A percentile compares a stretch with the other conserved stretches of the same genome.
These are phyloP conservation scores for Panthera leo DNA, from an alignment of 2,113 vertebrate genomes.

Conservation along the genomic window DNA sequence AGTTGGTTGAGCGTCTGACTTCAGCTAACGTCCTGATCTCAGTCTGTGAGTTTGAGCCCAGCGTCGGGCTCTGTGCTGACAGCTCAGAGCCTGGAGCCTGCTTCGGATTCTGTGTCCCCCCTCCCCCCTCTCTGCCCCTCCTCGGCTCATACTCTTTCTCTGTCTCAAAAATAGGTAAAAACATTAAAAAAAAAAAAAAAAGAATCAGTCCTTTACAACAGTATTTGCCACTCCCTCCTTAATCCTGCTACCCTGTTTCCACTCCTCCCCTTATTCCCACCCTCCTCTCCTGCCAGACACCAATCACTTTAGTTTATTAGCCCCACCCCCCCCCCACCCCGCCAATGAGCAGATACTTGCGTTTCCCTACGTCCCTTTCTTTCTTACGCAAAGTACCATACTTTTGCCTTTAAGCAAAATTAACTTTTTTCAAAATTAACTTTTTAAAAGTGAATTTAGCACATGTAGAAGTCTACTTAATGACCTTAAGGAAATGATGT, in stretches of 20 bases:
- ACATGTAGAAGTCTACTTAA: background rate
- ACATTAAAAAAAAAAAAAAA: too few relatives aligned
- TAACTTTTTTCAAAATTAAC: conserved; percentile 11
- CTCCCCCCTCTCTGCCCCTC: too few relatives aligned
- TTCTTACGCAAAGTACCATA: background rate
- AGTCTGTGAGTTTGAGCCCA: too few relatives aligned
- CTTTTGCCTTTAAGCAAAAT: background rate
- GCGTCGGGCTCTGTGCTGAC: too few relatives aligned
- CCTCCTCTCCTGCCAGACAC: background rate
- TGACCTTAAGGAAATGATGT: background rate
- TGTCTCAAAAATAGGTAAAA: too few relatives aligned
- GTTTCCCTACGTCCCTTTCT: background rate
- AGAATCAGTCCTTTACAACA: background rate
- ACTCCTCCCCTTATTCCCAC: background rate
- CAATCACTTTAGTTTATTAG: background rate
- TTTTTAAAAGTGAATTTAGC: background rate
- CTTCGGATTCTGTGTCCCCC: too few relatives aligned
- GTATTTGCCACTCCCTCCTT: background rate
- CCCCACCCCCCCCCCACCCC: fast-evolving
- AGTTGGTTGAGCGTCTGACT: too few relatives aligned
- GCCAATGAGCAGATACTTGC: background rate
- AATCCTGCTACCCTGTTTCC: background rate
- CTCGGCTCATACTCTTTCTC: too few relatives aligned
- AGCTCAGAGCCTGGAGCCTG: too few relatives aligned
- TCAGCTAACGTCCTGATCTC: too few relatives aligned